phyloP scores from a whole-genome alignment of 92 coral and sea anemone genomes.

The Isaurus tuberculatus region DNA sequence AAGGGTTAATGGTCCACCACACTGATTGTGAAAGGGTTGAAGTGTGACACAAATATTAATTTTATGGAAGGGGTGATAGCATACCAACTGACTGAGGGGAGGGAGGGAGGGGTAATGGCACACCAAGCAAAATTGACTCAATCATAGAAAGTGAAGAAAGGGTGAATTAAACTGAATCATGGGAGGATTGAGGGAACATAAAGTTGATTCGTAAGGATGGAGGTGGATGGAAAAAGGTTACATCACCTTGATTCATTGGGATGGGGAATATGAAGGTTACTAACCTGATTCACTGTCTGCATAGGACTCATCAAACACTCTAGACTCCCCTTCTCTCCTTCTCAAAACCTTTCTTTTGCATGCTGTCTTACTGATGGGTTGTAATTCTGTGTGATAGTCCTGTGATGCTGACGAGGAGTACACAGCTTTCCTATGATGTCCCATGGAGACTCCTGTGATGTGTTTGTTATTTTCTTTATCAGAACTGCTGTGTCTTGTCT shows the following conservation, averaged over 20 bases:
- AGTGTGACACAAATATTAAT: too few species aligned
- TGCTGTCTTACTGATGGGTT: slow-evolving; percentile 61
- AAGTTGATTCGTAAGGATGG: too few species aligned
- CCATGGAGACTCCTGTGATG: not conserved
- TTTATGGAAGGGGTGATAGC: too few species aligned
- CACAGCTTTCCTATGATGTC: slow-evolving; percentile 51
- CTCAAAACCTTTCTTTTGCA: slow-evolving; percentile 91
- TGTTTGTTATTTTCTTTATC: slow-evolving; percentile 32
- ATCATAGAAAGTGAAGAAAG: too few species aligned
- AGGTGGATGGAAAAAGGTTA: too few species aligned
- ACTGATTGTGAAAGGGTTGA: too few species aligned
- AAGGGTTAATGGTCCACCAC: too few species aligned
- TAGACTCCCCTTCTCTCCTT: slow-evolving; percentile 81
- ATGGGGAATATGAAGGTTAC: not conserved
- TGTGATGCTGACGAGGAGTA: slow-evolving; percentile 62
- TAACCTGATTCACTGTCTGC: slow-evolving; percentile 86
- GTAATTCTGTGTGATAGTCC: slow-evolving; percentile 38
- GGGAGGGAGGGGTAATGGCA: too few species aligned
- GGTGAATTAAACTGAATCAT: too few species aligned
- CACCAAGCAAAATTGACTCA: too few species aligned
- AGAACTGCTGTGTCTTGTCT: slow-evolving; percentile 19
- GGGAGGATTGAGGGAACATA: too few species aligned
- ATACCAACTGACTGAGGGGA: too few species aligned
- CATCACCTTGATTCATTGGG: not conserved
- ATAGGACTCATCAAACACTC: slow-evolving; percentile 98